Base-by-base conservation (phyloP, 2,113 vertebrate species). In the Acrocephalus kingi region DNA sequence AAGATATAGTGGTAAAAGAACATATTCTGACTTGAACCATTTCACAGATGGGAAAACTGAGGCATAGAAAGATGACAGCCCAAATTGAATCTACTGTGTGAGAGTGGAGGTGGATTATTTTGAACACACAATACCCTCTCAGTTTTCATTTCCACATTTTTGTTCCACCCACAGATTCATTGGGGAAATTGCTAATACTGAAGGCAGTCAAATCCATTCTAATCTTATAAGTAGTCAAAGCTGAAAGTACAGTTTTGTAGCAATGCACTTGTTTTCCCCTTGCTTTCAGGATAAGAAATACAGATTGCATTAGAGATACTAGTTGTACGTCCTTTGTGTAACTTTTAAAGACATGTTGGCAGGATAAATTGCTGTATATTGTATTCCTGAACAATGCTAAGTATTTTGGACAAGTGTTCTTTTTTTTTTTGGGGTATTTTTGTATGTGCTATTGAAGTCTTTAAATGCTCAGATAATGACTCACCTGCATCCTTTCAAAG, bases 61-160 rank as follows among this genome's bases (percentile, higher is more conserved):
- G 49, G 58, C 55, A 59, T 20, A 14, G 30, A 55, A 71, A 48
- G 24, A 84, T 49, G 43, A 62, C 22, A 73, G 49, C 48, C 78
- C 33, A 2, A 62, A 73, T 92, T 43, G 23, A 85, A 85, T 94
- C 66, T 90, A 20, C 30, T 74, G 11, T 87, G 59, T 71, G 10
- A 73, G 87, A 93, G 45, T 85, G 67, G 25, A 85, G 78, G 75
- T 69, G 54, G 55, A 41, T 87, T 90, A 80, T 94, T 89, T 87
- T 94, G 56, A 96, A 91, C n/a, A 58, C 69, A 94, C 37, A 97
- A 97, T 94, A 94, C 49, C 39, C 52, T 94, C 82, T 95, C 59
- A 89, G 86, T 96, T 94, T 97, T 93, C 75, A 90, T 94, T 93
- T 74, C 93, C 95, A 96, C 95, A 92, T 90, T 95, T 97, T 94